These are phyloP conservation scores for Mus caroli DNA, from an alignment of 2,797 vertebrate species.

Conservation along the genomic window DNA sequence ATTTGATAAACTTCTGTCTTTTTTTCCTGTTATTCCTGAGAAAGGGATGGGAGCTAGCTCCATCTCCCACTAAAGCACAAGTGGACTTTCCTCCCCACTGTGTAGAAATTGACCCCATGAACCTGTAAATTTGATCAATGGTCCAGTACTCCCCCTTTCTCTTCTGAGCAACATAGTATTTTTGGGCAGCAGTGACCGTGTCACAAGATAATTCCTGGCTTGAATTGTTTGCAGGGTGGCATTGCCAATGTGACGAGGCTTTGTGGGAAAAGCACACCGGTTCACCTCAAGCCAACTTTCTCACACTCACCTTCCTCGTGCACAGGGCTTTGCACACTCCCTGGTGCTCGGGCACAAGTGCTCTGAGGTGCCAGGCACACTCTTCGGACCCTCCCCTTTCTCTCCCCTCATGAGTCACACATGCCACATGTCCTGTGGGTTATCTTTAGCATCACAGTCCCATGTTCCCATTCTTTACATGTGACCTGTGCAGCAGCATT, in stretches of 20 bases:
- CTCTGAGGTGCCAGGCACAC: background rate
- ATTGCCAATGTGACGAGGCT: background rate
- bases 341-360: background rate
- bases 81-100: background rate
- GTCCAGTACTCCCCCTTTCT: background rate
- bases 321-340: background rate
- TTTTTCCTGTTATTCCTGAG: background rate
- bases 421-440: background rate
- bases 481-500: no score
- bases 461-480: background rate
- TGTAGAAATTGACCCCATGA: background rate
- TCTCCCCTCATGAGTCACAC: background rate
- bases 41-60: accelerated
- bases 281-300: no score
- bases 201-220: background rate
- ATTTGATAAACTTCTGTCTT: background rate
- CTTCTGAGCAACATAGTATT: background rate
- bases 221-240: background rate
- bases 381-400: background rate
- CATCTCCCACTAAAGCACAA: background rate
- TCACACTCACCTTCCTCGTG: background rate
- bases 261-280: background rate
- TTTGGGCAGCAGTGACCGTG: background rate
- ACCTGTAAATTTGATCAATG: background rate
- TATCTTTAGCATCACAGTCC: background rate